Percentiles rank a stretch among this genome's conserved stretches.
These are phyloP conservation scores for Melanogrammus aeglefinus DNA, from an alignment of 2,797 vertebrate genomes.

Conservation along the genomic window DNA sequence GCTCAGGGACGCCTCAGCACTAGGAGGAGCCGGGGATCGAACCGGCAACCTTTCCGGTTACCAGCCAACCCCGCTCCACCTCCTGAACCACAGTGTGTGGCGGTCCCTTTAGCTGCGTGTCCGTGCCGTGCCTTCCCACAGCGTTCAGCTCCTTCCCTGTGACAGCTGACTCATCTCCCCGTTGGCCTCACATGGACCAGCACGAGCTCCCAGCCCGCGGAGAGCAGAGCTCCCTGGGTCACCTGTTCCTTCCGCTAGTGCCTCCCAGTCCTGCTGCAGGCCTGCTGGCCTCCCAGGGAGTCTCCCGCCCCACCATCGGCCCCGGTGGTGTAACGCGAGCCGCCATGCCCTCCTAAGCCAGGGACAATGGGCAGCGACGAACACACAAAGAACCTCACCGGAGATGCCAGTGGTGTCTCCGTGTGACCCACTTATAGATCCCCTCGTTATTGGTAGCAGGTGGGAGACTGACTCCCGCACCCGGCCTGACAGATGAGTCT, in stretches of 20 bases:
- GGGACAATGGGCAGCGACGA: no score
- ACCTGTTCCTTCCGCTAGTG: slow-evolving; percentile 30
- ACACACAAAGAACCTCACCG: slow-evolving; percentile 14
- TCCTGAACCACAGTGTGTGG: no score
- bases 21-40: no score
- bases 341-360: neutral
- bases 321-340: slow-evolving; percentile 43
- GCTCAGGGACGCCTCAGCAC: no score
- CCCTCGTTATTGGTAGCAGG: neutral
- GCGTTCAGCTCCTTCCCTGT: no score
- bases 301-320: slow-evolving; percentile 25
- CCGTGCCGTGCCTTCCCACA: no score
- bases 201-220: neutral
- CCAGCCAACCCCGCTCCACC: no score
- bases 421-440: slow-evolving; percentile 14
- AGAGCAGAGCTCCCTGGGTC: slow-evolving; percentile 8
- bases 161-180: slow-evolving; percentile 30
- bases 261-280: neutral
- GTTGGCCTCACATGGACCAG: slow-evolving; percentile 19
- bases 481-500: no score
- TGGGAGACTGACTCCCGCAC: no score
- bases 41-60: no score
- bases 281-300: slow-evolving; percentile 10
- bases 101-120: no score
- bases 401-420: slow-evolving; percentile 23